Percentiles rank a stretch among this genome's conserved stretches.
phyloP scores from a whole-genome alignment of 2,888 invertebrate genomes.

The Andricus quercusramuli region DNA sequence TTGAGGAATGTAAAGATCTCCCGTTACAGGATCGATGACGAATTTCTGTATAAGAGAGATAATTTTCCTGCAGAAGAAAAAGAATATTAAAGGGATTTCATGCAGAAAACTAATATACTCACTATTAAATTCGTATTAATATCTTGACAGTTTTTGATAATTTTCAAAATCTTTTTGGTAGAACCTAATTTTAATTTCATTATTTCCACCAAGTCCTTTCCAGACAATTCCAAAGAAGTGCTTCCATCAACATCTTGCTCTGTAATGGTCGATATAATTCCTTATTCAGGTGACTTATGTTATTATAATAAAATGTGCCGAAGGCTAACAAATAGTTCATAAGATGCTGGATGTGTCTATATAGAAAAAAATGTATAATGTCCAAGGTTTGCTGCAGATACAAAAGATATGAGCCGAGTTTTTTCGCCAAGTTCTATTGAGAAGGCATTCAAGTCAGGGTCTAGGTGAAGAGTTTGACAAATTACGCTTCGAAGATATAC shows the following conservation, averaged over 20 bases:
- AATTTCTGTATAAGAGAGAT: background rate
- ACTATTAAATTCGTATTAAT: too few relatives aligned
- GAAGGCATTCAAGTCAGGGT: conserved; percentile 11
- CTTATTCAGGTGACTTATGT: background rate
- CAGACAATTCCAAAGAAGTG: background rate
- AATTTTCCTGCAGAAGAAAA: too few relatives aligned
- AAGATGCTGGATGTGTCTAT: conserved; percentile 34
- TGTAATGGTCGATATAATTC: background rate
- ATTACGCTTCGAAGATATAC: too few relatives aligned
- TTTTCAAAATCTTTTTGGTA: background rate
- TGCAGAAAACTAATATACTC: too few relatives aligned
- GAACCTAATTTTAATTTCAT: background rate
- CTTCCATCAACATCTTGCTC: conserved; percentile 2
- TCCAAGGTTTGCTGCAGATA: background rate
- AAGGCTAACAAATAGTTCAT: conserved; percentile 38
- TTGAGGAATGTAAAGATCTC: background rate
- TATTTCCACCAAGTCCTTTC: background rate
- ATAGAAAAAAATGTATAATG: conserved; percentile 45
- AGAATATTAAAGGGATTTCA: too few relatives aligned
- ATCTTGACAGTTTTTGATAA: background rate
- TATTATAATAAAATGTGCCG: conserved; percentile 44
- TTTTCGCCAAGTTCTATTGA: conserved; percentile 20
- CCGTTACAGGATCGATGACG: background rate
- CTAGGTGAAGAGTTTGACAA: too few relatives aligned
- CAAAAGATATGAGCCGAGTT: background rate